A percentile compares a stretch with the other conserved stretches of the same genome.
These are phyloP conservation scores for Zaprionus tsacasi DNA, from an alignment of 1,140 invertebrate species.

Conservation along the genomic window DNA sequence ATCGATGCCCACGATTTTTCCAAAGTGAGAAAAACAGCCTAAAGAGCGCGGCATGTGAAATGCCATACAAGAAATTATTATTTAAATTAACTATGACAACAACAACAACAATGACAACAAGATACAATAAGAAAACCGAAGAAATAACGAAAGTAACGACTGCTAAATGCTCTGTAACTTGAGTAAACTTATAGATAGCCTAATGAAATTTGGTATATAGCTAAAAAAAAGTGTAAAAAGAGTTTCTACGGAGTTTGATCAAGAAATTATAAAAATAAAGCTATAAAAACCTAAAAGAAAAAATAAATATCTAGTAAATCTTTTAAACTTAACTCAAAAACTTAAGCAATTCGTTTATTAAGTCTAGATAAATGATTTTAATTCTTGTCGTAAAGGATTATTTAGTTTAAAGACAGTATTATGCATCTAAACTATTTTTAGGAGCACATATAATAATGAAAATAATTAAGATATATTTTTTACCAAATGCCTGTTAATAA, in stretches of 20 bases:
- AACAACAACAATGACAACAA: conserved; percentile 44
- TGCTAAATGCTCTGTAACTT: conserved; percentile 2
- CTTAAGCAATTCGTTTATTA: neutral
- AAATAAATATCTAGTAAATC: too few relatives aligned
- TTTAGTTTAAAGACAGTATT: too few relatives aligned
- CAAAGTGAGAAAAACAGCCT: conserved; percentile 65
- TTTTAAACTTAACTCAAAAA: neutral
- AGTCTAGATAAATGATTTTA: neutral
- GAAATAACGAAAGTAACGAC: neutral
- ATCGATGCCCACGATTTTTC: conserved; percentile 36
- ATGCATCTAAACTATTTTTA: neutral
- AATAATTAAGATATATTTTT: too few relatives aligned
- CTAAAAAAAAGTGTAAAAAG: neutral
- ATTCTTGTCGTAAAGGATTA: too few relatives aligned
- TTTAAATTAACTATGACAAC: conserved; percentile 73
- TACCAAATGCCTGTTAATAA: neutral
- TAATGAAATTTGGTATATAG: neutral
- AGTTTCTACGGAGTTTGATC: neutral
- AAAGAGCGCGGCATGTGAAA: conserved; percentile 50
- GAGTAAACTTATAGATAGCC: neutral
- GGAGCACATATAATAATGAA: neutral
- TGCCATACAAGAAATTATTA: conserved; percentile 62
- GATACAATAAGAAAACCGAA: conserved; percentile 38
- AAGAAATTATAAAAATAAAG: neutral
- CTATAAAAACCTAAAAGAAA: too few relatives aligned